Percentiles rank a stretch among this genome's conserved stretches.
phyloP scores from a whole-genome alignment of 2,797 vertebrate genomes.

The Urosaurus nigricauda region DNA sequence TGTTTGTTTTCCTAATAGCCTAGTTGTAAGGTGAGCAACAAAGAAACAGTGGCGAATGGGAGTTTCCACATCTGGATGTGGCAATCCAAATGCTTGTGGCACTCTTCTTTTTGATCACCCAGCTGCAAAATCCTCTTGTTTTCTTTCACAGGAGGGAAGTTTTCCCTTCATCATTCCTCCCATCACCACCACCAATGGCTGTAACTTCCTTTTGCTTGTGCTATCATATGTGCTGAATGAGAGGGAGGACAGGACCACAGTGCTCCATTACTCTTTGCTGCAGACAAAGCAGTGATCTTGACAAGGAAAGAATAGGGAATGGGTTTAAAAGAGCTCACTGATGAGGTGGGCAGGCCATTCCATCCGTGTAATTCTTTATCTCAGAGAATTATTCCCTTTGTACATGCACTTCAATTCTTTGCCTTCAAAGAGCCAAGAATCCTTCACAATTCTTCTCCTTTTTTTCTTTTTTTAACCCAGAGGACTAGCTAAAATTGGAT shows the following conservation, averaged over 20 bases:
- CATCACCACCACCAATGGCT: background rate
- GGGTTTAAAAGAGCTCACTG: constrained; percentile 17
- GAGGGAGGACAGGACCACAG: background rate
- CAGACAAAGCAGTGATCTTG: accelerated
- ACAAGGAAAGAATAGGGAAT: background rate
- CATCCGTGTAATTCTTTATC: background rate
- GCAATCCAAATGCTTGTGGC: background rate
- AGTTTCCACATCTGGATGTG: background rate
- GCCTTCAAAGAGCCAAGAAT: background rate
- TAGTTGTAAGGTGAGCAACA: background rate
- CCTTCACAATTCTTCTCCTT: background rate
- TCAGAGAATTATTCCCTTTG: constrained; percentile 6
- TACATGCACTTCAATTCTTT: background rate
- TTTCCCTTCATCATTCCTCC: background rate
- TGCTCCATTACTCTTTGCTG: background rate
- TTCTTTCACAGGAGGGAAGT: background rate
- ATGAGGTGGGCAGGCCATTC: constrained; percentile 36
- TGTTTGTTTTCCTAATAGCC: no score
- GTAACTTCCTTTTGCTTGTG: constrained; percentile 10
- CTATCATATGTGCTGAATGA: background rate
- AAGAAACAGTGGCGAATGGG: background rate
- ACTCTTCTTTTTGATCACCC: background rate
- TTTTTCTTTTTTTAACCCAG: background rate
- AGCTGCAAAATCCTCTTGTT: constrained; percentile 1
- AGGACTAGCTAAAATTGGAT: constrained; percentile 50